phyloP scores from a whole-genome alignment of 2,113 vertebrate genomes.

The Pleuronectes platessa region DNA sequence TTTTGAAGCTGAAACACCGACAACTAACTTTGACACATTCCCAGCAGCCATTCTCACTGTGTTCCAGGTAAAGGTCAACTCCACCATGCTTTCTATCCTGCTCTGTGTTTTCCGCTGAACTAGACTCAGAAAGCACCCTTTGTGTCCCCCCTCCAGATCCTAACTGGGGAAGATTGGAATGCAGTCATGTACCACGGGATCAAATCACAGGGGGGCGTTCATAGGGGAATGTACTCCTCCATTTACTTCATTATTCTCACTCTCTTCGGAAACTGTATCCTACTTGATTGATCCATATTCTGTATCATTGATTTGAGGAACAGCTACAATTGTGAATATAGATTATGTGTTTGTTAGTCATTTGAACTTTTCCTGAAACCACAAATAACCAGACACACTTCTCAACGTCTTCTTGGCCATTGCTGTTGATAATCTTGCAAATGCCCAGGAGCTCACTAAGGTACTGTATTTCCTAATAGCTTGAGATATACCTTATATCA shows the following conservation, averaged over 20 bases:
- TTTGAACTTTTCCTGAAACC: constrained; percentile 81
- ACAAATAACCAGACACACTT: constrained; percentile 86
- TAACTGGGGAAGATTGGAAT: constrained; percentile 98
- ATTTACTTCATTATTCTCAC: constrained; percentile 97
- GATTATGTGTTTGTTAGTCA: constrained; percentile 24
- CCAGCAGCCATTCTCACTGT: constrained; percentile 97
- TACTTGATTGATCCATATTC: constrained; percentile 45
- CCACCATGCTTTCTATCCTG: neutral
- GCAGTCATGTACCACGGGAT: constrained; percentile 98
- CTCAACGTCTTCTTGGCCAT: constrained; percentile 97
- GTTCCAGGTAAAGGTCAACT: constrained; percentile 89
- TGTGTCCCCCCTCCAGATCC: constrained; percentile 82
- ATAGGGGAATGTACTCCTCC: constrained; percentile 94
- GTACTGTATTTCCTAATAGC: constrained; percentile 70
- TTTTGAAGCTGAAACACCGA: constrained; percentile 94
- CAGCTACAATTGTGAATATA: constrained; percentile 16
- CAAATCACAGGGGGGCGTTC: constrained; percentile 92
- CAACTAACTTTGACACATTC: constrained; percentile 97
- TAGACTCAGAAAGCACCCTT: neutral
- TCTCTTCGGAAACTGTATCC: constrained; percentile 98
- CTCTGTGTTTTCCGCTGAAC: neutral
- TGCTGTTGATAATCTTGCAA: constrained; percentile 95
- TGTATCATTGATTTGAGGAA: constrained; percentile 21
- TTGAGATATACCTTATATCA: neutral
- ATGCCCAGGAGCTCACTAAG: constrained; percentile 97